These are phyloP conservation scores for Hybos culiciformis DNA, from an alignment of 2,888 invertebrate genomes.

Conservation along the genomic window DNA sequence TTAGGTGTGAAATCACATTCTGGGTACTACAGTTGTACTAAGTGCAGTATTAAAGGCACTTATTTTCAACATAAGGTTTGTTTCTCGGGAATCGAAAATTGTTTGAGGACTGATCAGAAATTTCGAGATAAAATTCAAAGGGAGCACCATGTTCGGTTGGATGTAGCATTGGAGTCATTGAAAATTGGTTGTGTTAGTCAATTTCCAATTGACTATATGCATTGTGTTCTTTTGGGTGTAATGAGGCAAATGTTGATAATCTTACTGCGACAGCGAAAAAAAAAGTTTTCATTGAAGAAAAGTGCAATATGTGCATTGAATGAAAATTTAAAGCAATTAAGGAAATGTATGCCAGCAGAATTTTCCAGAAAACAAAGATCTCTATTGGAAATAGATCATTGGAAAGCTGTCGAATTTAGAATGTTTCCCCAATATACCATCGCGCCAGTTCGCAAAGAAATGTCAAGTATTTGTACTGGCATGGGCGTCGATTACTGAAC, in stretches of 20 bases:
- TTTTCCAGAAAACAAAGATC: background rate
- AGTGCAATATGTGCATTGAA: conserved; percentile 1
- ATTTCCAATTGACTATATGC: conserved; percentile 7
- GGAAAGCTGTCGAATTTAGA: conserved; percentile 1
- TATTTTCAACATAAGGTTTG: conserved; percentile 1
- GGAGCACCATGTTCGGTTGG: conserved; percentile 10
- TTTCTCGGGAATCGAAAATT: conserved; percentile 6
- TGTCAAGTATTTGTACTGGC: too few relatives aligned
- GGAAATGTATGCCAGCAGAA: conserved; percentile 1
- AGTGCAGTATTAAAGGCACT: conserved; percentile 12
- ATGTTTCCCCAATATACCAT: too few relatives aligned
- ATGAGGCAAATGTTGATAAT: conserved; percentile 12
- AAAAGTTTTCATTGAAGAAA: conserved; percentile 1
- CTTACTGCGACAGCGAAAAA: conserved; percentile 9
- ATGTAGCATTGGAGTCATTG: conserved; percentile 7
- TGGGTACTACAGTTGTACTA: too few relatives aligned
- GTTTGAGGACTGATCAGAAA: conserved; percentile 10
- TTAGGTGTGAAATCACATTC: too few relatives aligned
- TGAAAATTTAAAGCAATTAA: background rate
- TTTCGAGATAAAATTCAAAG: conserved; percentile 10
- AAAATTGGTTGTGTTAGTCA: conserved; percentile 6
- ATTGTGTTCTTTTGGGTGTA: conserved; percentile 12
- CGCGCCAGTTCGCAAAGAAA: too few relatives aligned
- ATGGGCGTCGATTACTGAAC: too few relatives aligned
- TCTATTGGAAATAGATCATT: background rate